phyloP scores from a whole-genome alignment of 2,797 vertebrate genomes.

The Micropoecilia bifurca region DNA sequence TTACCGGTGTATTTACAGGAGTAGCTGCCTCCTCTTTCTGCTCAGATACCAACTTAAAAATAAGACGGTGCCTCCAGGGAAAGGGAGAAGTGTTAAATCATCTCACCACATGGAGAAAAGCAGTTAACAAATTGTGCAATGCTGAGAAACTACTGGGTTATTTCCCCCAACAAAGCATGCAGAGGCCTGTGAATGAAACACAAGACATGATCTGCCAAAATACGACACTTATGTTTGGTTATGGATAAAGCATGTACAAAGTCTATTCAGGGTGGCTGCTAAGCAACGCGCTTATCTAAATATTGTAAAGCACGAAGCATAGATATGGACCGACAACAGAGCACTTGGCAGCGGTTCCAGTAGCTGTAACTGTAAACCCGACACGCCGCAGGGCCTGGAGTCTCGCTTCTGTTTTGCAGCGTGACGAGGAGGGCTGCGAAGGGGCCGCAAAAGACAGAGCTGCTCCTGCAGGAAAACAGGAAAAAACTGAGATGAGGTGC shows the following conservation, averaged over 20 bases:
- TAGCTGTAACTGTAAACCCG: constrained; percentile 49
- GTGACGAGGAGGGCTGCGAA: background rate
- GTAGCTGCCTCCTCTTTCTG: constrained; percentile 61
- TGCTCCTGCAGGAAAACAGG: background rate
- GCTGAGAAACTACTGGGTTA: constrained; percentile 11
- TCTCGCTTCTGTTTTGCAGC: constrained; percentile 18
- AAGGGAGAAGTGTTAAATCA: constrained; percentile 18
- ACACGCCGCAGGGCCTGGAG: constrained; percentile 17
- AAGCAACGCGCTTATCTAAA: constrained; percentile 79
- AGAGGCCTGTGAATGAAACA: constrained; percentile 47
- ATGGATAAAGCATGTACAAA: constrained; percentile 60
- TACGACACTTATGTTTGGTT: constrained; percentile 58
- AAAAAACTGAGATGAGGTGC: background rate
- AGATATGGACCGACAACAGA: constrained; percentile 40
- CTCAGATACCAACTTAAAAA: constrained; percentile 55
- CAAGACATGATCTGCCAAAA: constrained; percentile 39
- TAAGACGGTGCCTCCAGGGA: constrained; percentile 14
- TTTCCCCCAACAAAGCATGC: constrained; percentile 34
- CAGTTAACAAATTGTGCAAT: constrained; percentile 17
- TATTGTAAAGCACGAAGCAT: constrained; percentile 72
- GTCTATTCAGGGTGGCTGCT: constrained; percentile 65
- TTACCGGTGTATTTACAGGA: constrained; percentile 60
- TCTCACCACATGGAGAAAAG: constrained; percentile 9
- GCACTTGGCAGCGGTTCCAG: constrained; percentile 54
- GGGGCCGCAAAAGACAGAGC: background rate